Evolutionary conservation across 1,140 invertebrate species (phyloP).

Genomic region (Caenorhabditis brenneri): DNA sequence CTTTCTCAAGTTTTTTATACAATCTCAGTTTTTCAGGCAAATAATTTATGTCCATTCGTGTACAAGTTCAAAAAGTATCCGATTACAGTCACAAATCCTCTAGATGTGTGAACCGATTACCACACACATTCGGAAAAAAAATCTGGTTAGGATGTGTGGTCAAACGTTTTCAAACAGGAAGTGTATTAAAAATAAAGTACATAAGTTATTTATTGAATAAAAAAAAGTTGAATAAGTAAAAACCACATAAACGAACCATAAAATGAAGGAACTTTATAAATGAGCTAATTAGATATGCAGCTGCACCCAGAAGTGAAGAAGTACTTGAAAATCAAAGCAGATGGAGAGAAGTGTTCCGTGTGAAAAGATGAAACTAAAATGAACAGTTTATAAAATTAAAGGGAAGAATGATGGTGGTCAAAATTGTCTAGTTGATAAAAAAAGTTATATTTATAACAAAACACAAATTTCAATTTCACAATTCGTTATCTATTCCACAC

Average conservation of each 20-base stretch:
- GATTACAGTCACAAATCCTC: not conserved
- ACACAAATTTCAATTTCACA: too few species aligned
- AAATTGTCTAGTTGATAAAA: too few species aligned
- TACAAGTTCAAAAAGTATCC: not conserved
- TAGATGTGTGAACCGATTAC: not conserved
- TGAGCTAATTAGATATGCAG: constrained; percentile 5
- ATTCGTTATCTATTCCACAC: too few species aligned
- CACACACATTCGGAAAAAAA: not conserved
- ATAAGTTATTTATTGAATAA: not conserved
- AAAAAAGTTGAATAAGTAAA: not conserved
- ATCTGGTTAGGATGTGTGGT: constrained; percentile 2
- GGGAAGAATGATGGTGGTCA: too few species aligned
- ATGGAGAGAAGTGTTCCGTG: not conserved
- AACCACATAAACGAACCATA: not conserved
- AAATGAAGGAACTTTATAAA: not conserved
- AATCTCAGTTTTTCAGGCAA: not conserved
- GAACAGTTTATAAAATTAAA: not conserved
- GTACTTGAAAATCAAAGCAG: constrained; percentile 29
- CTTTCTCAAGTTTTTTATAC: too few species aligned
- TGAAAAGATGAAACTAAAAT: not conserved
- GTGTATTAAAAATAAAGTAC: not conserved
- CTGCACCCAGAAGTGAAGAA: not conserved
- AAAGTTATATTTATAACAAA: too few species aligned
- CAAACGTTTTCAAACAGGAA: not conserved
- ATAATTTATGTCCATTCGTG: not conserved